Percentiles rank a stretch among this genome's conserved stretches.
phyloP scores from a whole-genome alignment of 2,113 vertebrate species.

The Patagioenas fasciata region DNA sequence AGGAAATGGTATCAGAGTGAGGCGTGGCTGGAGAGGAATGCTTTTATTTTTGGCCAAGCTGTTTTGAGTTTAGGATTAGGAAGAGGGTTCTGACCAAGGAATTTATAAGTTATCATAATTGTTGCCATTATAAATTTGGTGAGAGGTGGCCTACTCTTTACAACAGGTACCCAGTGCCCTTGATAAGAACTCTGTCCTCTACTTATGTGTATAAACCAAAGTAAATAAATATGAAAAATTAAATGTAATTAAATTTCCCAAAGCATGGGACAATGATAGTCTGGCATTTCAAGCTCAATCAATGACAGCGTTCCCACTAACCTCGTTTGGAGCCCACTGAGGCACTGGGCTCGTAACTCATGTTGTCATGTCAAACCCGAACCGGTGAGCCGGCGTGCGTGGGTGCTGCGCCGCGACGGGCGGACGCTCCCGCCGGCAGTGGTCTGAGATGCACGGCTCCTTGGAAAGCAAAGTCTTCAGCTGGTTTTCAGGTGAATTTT shows the following conservation, averaged over 20 bases:
- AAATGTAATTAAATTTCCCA: slow-evolving; percentile 59
- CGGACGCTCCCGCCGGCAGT: rapidly evolving
- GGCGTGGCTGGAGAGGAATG: neutral
- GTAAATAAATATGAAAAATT: slow-evolving; percentile 66
- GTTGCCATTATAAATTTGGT: neutral
- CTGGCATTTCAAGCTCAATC: slow-evolving; percentile 55
- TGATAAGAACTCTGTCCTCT: slow-evolving; percentile 38
- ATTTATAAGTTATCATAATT: neutral
- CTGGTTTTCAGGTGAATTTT: neutral
- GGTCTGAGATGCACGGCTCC: neutral
- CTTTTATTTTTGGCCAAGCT: neutral
- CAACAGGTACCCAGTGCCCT: slow-evolving; percentile 9
- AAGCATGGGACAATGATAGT: slow-evolving; percentile 45
- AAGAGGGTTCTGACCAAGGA: neutral
- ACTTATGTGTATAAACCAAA: slow-evolving; percentile 51
- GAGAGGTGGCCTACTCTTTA: neutral
- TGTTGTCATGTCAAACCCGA: slow-evolving; percentile 24
- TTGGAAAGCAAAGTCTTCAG: neutral
- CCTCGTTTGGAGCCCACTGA: slow-evolving; percentile 2
- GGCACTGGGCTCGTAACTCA: slow-evolving; percentile 50
- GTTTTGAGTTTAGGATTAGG: neutral
- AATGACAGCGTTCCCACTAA: slow-evolving; percentile 58
- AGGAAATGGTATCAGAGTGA: neutral
- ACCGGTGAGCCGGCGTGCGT: neutral
- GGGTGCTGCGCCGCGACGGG: rapidly evolving